These are phyloP conservation scores for Botia almorhae DNA, from an alignment of 2,797 vertebrate genomes.

Conservation along the genomic window DNA sequence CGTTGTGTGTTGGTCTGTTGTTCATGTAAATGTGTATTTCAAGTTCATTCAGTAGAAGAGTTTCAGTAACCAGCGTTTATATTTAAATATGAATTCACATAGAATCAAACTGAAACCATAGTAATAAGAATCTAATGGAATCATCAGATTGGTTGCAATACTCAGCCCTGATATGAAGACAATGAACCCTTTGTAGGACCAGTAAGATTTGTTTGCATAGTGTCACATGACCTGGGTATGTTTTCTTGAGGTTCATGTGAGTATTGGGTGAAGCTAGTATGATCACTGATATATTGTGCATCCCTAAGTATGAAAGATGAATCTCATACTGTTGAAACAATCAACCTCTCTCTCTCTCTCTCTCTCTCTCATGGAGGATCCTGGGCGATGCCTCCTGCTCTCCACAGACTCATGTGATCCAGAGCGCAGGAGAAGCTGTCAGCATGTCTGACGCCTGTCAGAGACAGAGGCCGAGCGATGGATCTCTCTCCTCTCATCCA, in stretches of 20 bases:
- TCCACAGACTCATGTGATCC: constrained; percentile 30
- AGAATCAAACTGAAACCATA: too few relatives aligned
- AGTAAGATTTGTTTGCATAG: too few relatives aligned
- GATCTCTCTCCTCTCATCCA: constrained; percentile 56
- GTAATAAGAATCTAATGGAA: too few relatives aligned
- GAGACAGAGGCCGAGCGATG: constrained; percentile 49
- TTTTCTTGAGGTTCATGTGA: not conserved
- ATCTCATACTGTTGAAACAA: not conserved
- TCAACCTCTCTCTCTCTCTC: constrained; percentile 1
- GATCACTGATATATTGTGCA: not conserved
- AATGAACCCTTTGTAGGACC: too few relatives aligned
- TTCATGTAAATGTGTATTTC: too few relatives aligned
- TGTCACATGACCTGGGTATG: not conserved
- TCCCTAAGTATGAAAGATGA: not conserved
- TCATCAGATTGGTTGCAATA: too few relatives aligned
- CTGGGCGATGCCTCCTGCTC: constrained; percentile 45
- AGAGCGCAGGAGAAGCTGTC: constrained; percentile 41
- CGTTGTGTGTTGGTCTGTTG: too few relatives aligned
- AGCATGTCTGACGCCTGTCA: constrained; percentile 57
- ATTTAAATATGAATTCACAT: too few relatives aligned
- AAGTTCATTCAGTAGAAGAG: too few relatives aligned
- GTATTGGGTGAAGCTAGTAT: not conserved
- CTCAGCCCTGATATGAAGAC: too few relatives aligned
- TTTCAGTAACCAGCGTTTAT: too few relatives aligned
- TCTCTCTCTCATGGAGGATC: constrained; percentile 37